Evolutionary conservation across 1,140 invertebrate species (phyloP), one percentile per base, ranked within the genome.

Genomic region (Drosophila neocordata): DNA sequence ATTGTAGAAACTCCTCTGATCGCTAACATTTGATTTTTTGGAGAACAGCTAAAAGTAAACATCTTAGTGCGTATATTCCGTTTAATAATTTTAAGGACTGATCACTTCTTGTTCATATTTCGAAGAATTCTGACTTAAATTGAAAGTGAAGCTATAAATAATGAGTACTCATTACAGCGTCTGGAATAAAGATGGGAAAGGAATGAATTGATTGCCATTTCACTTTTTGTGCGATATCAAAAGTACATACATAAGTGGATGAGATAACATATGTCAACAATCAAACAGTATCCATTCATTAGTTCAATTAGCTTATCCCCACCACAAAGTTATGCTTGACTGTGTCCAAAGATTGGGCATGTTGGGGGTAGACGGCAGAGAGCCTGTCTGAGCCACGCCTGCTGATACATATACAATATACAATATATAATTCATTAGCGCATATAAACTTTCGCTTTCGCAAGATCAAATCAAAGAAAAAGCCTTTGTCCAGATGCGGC

Each of bases 401-500:
- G n/a, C 24, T 13, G 41, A 35, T 65, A n/a, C n/a, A n/a, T n/a
- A 63, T 65, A 71, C 60, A 77, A 76, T 24, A 31, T 58, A 87
- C 75, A 85, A 82, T 87, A 77, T 58, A 87, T 78, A 85, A 82
- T 87, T 87, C 74, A 85, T 87, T 85, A 87, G 81, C 82, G 82
- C 74, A 69, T 69, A 87, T 72, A 85, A 85, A 85, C 82, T 85
- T 85, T 88, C 82, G 82, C 82, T 85, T 85, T 85, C 70, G 82
- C 78, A 85, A 85, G 82, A 85, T 88, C 82, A 88, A 85, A 85
- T 88, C 71, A 87, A 88, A 71, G 63, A 78, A 72, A 69, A 68
- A 67, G 61, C 62, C 63, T 74, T 71, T 68, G 65, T 73, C 56
- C 56, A 60, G 51, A 53, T 38, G 20, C 56, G 61, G 65, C 72